Evolutionary conservation across 92 coral and sea anemone genomes (phyloP), one percentile per base, ranked within the genome.

Genomic region (Zoanthus sansibaricus): DNA sequence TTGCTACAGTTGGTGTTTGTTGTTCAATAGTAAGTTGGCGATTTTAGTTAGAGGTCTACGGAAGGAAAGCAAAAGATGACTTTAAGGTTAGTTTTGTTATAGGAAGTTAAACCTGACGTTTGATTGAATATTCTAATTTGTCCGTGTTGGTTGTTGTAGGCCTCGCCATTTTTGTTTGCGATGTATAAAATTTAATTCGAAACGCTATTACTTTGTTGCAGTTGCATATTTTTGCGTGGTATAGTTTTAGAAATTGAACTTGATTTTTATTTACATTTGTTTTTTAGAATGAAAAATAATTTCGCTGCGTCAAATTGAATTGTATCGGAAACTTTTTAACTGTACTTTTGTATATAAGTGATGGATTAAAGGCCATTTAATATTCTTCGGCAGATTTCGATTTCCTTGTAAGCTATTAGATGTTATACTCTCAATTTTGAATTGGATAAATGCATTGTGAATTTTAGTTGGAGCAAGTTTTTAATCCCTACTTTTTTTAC

Each of bases 141-240:
- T 48, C n/a, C 25, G 68, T 6, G n/a, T 12, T 12, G 6, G 56
- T 70, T 56, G 21, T 14, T 18, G 31, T 37, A n/a, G 1, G 59
- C 61, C 47, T 78, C 83, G 83, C 83, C 83, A 78, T 78, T 78
- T 78, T 78, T 75, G 68, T 78, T 78, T 78, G 83, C 71, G 31
- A 45, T 78, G 11, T 17, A 32, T 16, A 58, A 25, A 25, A 12
- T 78, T 61, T 47, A 37, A 59, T 25, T 78, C 20, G 32, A 67
- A 20, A 7, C 15, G 83, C 44, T 58, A 61, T 61, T 78, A 61
- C n/a, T 64, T 78, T 58, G 30, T 16, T 61, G 37, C 16, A 61
- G 33, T 37, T 42, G 52, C 17, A 11, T 14, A 14, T 31, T 78
- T 58, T 17, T 9, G 16, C 17, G n/a, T 42, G 33, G 71, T 32